phyloP scores from a whole-genome alignment of 2,888 invertebrate genomes.

The Theretra japonica region DNA sequence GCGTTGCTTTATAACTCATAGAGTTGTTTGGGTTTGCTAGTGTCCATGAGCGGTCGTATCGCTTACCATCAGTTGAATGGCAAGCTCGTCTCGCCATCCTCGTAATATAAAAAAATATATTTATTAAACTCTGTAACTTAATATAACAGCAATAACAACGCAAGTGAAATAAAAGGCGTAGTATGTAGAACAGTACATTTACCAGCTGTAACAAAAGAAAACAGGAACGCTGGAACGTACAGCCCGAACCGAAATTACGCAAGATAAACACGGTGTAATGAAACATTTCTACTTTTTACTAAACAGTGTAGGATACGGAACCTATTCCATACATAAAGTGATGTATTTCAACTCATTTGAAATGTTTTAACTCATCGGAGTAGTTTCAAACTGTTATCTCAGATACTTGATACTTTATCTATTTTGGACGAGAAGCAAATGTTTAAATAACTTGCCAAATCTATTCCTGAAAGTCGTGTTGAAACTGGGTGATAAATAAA shows the following conservation, averaged over 20 bases:
- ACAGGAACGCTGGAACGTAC: neutral
- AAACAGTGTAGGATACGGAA: neutral
- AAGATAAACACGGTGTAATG: neutral
- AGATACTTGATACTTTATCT: no score
- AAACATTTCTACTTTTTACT: neutral
- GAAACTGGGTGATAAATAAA: no score
- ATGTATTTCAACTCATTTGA: neutral
- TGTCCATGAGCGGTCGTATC: no score
- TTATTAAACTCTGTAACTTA: neutral
- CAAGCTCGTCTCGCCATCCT: no score
- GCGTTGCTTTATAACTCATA: no score
- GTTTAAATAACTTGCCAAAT: no score
- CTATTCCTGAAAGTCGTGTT: no score
- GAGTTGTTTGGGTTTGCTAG: no score
- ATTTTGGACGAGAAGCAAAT: no score
- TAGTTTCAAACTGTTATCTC: neutral
- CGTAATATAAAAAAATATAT: no score
- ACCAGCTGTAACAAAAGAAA: constrained; percentile 2
- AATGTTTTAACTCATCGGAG: neutral
- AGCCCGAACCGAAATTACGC: neutral
- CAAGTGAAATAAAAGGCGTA: neutral
- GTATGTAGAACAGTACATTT: neutral
- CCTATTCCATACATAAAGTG: neutral
- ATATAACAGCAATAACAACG: neutral
- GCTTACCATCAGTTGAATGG: no score